phyloP scores from a whole-genome alignment of 2,797 vertebrate species.

The Enteromius argenteus region DNA sequence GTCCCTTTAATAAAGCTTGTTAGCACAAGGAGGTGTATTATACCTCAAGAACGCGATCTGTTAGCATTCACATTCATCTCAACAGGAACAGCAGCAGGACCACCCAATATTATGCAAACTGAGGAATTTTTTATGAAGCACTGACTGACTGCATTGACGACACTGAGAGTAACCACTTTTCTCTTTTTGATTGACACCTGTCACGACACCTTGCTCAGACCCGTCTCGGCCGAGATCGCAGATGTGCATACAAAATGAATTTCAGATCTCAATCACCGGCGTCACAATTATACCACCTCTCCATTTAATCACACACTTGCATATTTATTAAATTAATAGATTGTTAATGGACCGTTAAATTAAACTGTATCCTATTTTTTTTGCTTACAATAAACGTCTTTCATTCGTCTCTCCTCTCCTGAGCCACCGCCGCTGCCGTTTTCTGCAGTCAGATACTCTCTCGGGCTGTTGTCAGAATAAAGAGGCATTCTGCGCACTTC shows the following conservation, averaged over 20 bases:
- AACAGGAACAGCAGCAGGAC: neutral
- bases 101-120: neutral
- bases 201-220: neutral
- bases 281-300: constrained; percentile 11
- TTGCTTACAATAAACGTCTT: constrained; percentile 25
- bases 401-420: neutral
- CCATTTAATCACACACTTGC: constrained; percentile 37
- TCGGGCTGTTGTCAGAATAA: constrained; percentile 52
- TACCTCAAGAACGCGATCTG: neutral
- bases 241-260: constrained; percentile 2
- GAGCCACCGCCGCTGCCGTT: constrained; percentile 12
- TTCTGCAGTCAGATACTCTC: constrained; percentile 45
- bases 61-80: neutral
- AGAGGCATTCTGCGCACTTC: constrained; percentile 47
- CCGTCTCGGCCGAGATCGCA: neutral
- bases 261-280: constrained; percentile 12
- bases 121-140: neutral
- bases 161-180: neutral
- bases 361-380: constrained; percentile 39
- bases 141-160: neutral
- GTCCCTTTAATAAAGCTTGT: neutral
- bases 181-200: constrained; percentile 31
- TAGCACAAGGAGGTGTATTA: neutral
- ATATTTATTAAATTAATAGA: constrained; percentile 45
- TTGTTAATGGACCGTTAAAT: constrained; percentile 48